Evolutionary conservation across 2,888 invertebrate species (phyloP).

Genomic region (Seira ritae): DNA sequence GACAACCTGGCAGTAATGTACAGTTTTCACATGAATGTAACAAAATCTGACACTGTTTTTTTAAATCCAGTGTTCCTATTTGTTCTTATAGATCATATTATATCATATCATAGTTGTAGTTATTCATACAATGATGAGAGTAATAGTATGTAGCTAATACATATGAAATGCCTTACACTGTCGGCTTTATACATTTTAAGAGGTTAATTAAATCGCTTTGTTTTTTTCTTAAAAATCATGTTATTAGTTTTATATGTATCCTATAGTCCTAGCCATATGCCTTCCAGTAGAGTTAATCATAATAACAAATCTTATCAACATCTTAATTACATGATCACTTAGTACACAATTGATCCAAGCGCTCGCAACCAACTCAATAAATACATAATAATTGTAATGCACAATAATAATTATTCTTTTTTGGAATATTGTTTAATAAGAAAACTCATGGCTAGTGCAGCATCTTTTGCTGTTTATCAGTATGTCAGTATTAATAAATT

Average conservation of each 20-base stretch:
- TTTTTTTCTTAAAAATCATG: conserved; percentile 39
- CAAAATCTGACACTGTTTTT: conserved; percentile 46
- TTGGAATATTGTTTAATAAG: conserved; percentile 55
- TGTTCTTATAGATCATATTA: conserved; percentile 16
- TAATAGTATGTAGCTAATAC: conserved; percentile 33
- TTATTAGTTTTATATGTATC: conserved; percentile 34
- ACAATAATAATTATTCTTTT: conserved; percentile 39
- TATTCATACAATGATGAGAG: conserved; percentile 11
- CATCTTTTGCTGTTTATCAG: conserved; percentile 35
- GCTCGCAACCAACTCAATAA: conserved; percentile 59
- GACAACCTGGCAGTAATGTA: conserved; percentile 67
- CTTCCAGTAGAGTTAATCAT: conserved; percentile 18
- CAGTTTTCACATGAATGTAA: conserved; percentile 53
- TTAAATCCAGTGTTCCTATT: conserved; percentile 30
- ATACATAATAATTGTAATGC: conserved; percentile 23
- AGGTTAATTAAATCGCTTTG: conserved; percentile 36
- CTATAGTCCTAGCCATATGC: conserved; percentile 33
- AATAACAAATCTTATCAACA: conserved; percentile 15
- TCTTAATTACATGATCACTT: conserved; percentile 13
- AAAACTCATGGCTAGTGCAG: conserved; percentile 50
- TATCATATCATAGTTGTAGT: not conserved
- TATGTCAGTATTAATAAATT: conserved; percentile 51
- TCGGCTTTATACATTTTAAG: conserved; percentile 22
- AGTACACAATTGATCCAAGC: conserved; percentile 43
- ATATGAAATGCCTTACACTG: conserved; percentile 37